phyloP scores from a whole-genome alignment of 1,140 invertebrate genomes.

The Bicyclus anynana region DNA sequence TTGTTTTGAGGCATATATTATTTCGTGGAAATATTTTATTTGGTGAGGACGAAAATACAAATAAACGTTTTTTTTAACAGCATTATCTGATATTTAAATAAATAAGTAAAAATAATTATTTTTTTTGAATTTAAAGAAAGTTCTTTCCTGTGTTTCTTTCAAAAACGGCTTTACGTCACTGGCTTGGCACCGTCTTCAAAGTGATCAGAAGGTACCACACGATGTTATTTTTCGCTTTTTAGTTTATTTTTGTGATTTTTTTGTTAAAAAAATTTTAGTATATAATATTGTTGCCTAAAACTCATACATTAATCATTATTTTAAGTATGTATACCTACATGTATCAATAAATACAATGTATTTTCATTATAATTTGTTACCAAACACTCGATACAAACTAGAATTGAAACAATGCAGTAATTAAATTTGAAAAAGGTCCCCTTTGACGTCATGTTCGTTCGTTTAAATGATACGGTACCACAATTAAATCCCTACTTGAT shows the following conservation, averaged over 20 bases:
- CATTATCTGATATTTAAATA: neutral
- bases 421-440: conserved; percentile 13
- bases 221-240: too few species aligned
- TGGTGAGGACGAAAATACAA: neutral
- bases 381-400: neutral
- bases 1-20: conserved; percentile 13
- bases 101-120: too few species aligned
- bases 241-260: too few species aligned
- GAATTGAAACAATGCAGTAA: conserved; percentile 15
- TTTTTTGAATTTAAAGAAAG: too few species aligned
- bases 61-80: neutral
- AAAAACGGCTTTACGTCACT: too few species aligned
- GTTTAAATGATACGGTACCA: conserved; percentile 52
- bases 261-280: too few species aligned
- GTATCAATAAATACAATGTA: neutral
- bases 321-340: too few species aligned
- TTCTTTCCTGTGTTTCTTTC: too few species aligned
- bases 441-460: conserved; percentile 28
- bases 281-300: too few species aligned
- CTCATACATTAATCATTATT: too few species aligned
- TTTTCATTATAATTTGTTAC: neutral
- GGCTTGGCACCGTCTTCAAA: too few species aligned
- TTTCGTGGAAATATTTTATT: neutral
- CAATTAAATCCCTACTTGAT: conserved; percentile 56
- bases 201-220: too few species aligned